Percentiles rank a stretch among this genome's conserved stretches.
Conservation (phyloP, 2,113 vertebrate species). For the Bujurquina vittata region DNA sequence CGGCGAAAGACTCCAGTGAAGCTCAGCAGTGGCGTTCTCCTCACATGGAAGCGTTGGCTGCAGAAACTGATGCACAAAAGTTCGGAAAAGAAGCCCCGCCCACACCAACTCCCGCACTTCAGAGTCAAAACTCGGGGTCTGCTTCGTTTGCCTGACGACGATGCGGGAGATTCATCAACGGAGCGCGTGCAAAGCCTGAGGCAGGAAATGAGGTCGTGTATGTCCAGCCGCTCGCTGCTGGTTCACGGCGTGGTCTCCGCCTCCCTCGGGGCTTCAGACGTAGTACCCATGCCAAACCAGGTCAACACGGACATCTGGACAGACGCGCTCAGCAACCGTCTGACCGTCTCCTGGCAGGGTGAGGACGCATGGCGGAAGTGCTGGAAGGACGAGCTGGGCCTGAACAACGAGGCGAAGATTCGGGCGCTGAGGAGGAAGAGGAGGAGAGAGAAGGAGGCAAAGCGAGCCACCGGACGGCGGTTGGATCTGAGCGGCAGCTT, state of each 20-base stretch:
- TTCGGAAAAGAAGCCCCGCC: background rate
- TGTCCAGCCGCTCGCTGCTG: conserved; percentile 71
- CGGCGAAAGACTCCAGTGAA: background rate
- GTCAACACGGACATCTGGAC: conserved; percentile 49
- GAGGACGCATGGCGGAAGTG: conserved; percentile 71
- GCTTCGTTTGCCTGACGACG: background rate
- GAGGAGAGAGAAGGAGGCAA: conserved; percentile 67
- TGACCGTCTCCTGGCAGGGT: conserved; percentile 83
- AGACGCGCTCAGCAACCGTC: conserved; percentile 80
- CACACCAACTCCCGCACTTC: background rate
- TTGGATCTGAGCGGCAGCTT: conserved; percentile 81
- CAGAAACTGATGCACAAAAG: conserved; percentile 43
- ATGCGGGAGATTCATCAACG: background rate
- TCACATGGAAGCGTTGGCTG: conserved; percentile 76
- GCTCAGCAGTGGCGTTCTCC: conserved; percentile 21
- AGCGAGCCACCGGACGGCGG: background rate
- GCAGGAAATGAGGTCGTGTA: conserved; percentile 54
- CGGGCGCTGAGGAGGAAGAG: conserved; percentile 76
- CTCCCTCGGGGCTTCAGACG: background rate
- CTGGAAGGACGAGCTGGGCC: conserved; percentile 81
- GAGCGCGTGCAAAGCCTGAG: conserved; percentile 12
- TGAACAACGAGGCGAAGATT: conserved; percentile 36
- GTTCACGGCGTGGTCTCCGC: conserved; percentile 10
- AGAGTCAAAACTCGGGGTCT: background rate
- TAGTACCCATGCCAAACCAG: background rate